Conservation (phyloP, 2,797 vertebrate genomes). For the Adelosebastes latens region DNA sequence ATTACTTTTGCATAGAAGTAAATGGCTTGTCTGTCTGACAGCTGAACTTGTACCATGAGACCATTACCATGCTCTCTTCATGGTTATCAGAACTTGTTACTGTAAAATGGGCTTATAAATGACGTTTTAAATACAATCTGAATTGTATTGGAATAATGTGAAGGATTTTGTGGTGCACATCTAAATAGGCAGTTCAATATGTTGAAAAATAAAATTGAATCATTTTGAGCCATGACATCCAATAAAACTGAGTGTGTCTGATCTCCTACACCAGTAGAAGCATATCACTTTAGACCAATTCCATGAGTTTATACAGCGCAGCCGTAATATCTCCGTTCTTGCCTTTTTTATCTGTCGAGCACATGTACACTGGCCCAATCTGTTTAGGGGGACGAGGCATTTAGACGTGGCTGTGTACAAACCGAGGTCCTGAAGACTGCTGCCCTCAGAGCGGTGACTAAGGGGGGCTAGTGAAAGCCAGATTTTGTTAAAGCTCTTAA, state of each 20-base stretch:
- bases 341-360: conserved; percentile 67
- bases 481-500: conserved; percentile 83
- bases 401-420: conserved; percentile 63
- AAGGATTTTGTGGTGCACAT: conserved; percentile 47
- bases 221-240: conserved; percentile 72
- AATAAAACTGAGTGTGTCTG: conserved; percentile 58
- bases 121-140: conserved; percentile 28
- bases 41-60: conserved; percentile 35
- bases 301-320: conserved; percentile 46
- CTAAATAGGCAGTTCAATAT: conserved; percentile 35
- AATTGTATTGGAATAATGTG: conserved; percentile 39
- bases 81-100: conserved; percentile 42
- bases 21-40: conserved; percentile 50
- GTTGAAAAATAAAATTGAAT: conserved; percentile 62
- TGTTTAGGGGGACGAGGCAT: conserved; percentile 59
- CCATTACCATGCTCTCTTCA: conserved; percentile 21
- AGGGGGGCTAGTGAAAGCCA: conserved; percentile 75
- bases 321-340: conserved; percentile 58
- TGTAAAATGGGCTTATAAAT: conserved; percentile 16
- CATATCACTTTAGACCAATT: conserved; percentile 55
- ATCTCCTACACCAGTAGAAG: conserved; percentile 50
- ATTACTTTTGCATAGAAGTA: conserved; percentile 56
- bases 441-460: conserved; percentile 63
- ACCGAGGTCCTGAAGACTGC: conserved; percentile 62
- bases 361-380: conserved; percentile 61